These are phyloP conservation scores for Chelonoidis abingdonii DNA, from an alignment of 2,113 vertebrate genomes.

Conservation along the genomic window DNA sequence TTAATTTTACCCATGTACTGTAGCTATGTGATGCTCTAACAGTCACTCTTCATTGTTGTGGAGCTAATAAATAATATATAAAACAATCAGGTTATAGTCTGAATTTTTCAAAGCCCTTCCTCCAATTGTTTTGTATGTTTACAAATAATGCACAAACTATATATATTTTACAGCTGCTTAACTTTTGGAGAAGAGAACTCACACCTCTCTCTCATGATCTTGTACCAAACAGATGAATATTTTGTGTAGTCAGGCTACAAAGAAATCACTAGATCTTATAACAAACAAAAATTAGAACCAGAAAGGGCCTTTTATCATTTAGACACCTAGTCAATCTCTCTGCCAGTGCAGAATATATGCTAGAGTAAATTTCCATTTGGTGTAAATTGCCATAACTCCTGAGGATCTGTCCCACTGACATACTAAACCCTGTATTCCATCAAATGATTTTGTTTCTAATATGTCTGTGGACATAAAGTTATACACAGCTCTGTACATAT, in stretches of 20 bases:
- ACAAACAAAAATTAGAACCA: not conserved
- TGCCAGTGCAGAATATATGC: not conserved
- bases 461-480: not conserved
- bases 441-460: not conserved
- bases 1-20: not conserved
- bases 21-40: not conserved
- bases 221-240: constrained; percentile 23
- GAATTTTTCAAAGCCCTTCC: constrained; percentile 24
- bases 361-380: not conserved
- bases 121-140: constrained; percentile 42
- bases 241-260: not conserved
- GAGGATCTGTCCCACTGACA: not conserved
- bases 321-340: not conserved
- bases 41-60: constrained; percentile 33
- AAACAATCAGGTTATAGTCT: constrained; percentile 49
- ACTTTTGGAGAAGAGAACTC: not conserved
- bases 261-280: not conserved
- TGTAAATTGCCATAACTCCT: not conserved
- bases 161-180: constrained; percentile 42
- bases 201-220: not conserved
- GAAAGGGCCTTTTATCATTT: not conserved
- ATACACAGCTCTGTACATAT: not conserved
- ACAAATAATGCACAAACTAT: constrained; percentile 31
- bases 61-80: not conserved
- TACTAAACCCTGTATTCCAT: not conserved